Base-by-base conservation (phyloP, 1,140 invertebrate genomes). In the Pristionchus pacificus region DNA sequence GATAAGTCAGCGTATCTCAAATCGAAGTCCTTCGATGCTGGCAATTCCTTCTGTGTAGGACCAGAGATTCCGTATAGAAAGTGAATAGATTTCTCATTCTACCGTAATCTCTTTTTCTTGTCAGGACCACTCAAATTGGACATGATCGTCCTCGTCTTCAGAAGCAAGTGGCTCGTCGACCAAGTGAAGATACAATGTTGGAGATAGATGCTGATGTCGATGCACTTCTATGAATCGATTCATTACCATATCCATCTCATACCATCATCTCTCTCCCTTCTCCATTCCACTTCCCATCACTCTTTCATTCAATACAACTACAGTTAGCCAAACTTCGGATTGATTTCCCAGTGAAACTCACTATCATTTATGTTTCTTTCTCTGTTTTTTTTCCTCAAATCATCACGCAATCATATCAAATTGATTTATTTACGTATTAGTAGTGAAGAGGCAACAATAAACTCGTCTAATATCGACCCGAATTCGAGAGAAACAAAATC, bases 141-240 rank as follows among this genome's bases (percentile, higher is more conserved):
- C 33, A 29, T 60, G 33, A n/a, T 38, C 49, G 38, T 62, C 32
- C 65, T 31, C 27, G 19, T 27, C 49, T 59, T 25, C 65, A n/a
- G 65, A 38, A 25, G 58, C 65, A 30, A 27, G 33, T 15, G 27
- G 65, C 25, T 58, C 65, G 38, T 2, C 28, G 65, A 10, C 65
- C 29, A 38, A 67, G 65, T 58, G 65, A 62, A 13, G 65, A 67
- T 58, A 67, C 65, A 10, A 58, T 67, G 15, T 58, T 67, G n/a
- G 65, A 67, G 28, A 49, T 67, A 14, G 65, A 67, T 27, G 32
- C 65, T 6, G 65, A 67, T 25, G 65, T 10, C 19, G 19, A 49
- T 49, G 6, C 38, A 19, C 19, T 10, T 49, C 38, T 49, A 49
- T 19, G 6, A 49, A 49, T 19, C 38, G 6, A 49, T 10, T 49